Evolutionary conservation across 2,888 invertebrate species (phyloP), one percentile per base, ranked within the genome.

Genomic region (Dasysyrphus albostriatus): DNA sequence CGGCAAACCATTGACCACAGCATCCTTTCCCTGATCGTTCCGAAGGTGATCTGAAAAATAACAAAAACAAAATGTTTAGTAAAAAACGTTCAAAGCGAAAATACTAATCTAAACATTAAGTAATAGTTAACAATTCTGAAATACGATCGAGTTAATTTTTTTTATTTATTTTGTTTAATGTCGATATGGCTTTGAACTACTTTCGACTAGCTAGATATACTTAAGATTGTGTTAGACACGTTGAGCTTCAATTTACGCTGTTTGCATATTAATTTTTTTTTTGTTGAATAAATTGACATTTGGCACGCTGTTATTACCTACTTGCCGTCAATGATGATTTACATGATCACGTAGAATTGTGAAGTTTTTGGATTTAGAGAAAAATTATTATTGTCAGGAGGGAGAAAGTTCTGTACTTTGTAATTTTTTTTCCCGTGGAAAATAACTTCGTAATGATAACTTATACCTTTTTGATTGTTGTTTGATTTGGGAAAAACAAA

Each of bases 21-120:
- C 93, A 93, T 78, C 92, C 93, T 89, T 93, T 93, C 75, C 93
- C 92, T 83, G 93, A 93, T 83, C 93, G 92, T 90, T 93, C 93
- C 80, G 93, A 93, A 88, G 93, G 92, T 88, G 93, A 92, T 90
- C 93, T 93, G 88, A 90, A 90, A 6, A 75, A 34, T 90, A 90
- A 14, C 8, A 54, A 58, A n/a, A 42, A 61, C 0, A 70, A 29
- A 59, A 47, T 24, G 24, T 19, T 39, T 44, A 69, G 9, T n/a
- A 54, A 37, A 39, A 24, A 63, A 10, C n/a, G 14, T 19, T 34
- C 16, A 44, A 16, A 49, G 34, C 42, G 58, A 88, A 51, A 80
- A 51, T 44, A 47, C 49, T 70, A 58, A 16, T 47, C 14, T 47
- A 24, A 24, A 51, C 32, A 74, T 78, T 81, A 72, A 78, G 69